Base-by-base conservation (phyloP, 2,113 vertebrate genomes). In the Rhegmatorhina hoffmannsi region DNA sequence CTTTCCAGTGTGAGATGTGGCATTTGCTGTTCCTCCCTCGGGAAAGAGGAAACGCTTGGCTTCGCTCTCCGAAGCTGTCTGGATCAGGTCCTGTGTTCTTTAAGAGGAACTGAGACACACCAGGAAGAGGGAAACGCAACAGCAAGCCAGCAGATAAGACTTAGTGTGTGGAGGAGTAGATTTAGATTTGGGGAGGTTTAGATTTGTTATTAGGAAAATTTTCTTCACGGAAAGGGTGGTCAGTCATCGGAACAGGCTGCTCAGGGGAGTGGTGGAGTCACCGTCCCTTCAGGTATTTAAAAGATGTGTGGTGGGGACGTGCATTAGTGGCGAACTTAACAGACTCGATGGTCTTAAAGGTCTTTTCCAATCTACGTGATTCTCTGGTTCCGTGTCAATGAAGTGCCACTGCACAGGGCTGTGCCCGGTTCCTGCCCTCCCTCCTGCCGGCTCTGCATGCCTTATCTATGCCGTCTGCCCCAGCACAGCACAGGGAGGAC, bases 401-500 rank as follows among this genome's bases (percentile, higher is more conserved):
- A n/a, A 24, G 17, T 59, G 24, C 24, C n/a, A 15, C 20, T 4
- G 5, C 17, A 1, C 38, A 13, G 38, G 6, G 9, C 4, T 26
- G 62, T 14, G 23, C n/a, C 31, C 25, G 38, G 24, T 21, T 64
- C 16, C 31, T 0, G 1, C 38, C 53, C 23, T 44, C 3, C 0
- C 9, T 25, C 7, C 26, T 25, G 64, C 59, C 43, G 14, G 23
- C 6, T 58, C 63, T 11, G 20, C 21, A 1, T 0, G 0, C 3
- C 3, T 19, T 26, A 17, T 2, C 29, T 2, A 0, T 17, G 34
- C 47, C 5, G 34, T 13, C 19, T 29, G 2, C 10, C 18, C 10
- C 20, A 2, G 11, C 1, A 9, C 4, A 7, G 23, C 7, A 18
- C 16, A 6, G 21, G 6, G 4, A 38, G 17, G 29, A 66, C 3